Evolutionary conservation across 2,797 vertebrate species (phyloP).

Genomic region (Sebastolobus alascanus): DNA sequence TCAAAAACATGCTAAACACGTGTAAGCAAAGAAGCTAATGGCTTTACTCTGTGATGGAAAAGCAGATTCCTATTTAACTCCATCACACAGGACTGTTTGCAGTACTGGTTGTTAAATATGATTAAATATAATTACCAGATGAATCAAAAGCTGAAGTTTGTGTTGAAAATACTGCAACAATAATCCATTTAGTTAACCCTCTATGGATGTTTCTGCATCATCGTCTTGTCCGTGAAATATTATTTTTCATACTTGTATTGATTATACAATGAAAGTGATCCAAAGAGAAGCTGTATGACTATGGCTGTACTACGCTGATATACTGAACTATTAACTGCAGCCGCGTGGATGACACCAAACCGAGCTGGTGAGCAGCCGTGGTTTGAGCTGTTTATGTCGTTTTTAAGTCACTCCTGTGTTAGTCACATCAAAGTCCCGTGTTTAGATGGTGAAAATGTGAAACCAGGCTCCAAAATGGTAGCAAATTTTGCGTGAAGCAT

Average conservation of each 20-base stretch:
- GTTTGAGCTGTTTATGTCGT: constrained; percentile 31
- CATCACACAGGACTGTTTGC: not conserved
- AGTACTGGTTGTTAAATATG: not conserved
- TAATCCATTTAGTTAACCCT: not conserved
- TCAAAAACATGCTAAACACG: constrained; percentile 41
- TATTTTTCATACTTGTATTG: not conserved
- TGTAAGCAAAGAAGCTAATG: constrained; percentile 4
- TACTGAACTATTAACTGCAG: not conserved
- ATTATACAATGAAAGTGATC: constrained; percentile 4
- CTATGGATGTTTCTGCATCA: not conserved
- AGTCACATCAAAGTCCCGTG: constrained; percentile 12
- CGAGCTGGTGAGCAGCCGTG: not conserved
- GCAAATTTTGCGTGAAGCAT: constrained; percentile 48
- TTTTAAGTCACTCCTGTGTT: constrained; percentile 1
- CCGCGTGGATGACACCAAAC: not conserved
- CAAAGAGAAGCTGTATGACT: not conserved
- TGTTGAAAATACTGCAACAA: not conserved
- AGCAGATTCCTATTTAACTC: not conserved
- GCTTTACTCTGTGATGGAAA: not conserved
- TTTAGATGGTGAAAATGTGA: constrained; percentile 32
- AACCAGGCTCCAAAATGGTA: constrained; percentile 48
- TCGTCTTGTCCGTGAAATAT: not conserved
- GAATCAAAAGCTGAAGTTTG: not conserved
- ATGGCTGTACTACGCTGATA: not conserved
- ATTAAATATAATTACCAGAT: not conserved